A percentile compares a stretch with the other conserved stretches of the same genome.
Conservation (phyloP, 2,888 invertebrate genomes). For the Mesorhabditis spiculigera region DNA sequence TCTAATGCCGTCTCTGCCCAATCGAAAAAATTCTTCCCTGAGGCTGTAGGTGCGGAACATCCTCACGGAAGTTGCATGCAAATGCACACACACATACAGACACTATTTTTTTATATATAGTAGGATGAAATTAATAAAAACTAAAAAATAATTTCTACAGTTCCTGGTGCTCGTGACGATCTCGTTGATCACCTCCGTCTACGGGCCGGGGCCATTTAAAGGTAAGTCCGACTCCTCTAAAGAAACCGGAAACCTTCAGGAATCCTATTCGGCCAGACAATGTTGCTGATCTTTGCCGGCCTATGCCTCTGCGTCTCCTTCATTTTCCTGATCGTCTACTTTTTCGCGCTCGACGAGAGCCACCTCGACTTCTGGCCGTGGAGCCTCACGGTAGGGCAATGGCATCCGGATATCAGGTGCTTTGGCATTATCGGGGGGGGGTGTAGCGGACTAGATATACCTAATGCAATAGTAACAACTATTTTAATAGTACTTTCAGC, state of each 20-base stretch:
- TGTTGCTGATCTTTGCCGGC: conserved; percentile 48
- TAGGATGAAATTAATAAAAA: too few relatives aligned
- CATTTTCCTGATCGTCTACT: conserved; percentile 52
- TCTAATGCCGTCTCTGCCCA: too few relatives aligned
- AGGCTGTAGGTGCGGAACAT: too few relatives aligned
- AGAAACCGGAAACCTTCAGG: conserved; percentile 18
- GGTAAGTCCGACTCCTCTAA: conserved; percentile 14
- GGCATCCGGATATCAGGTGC: too few relatives aligned
- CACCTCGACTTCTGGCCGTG: conserved; percentile 55
- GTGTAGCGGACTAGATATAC: background rate
- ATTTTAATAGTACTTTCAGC: background rate
- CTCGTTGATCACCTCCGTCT: conserved; percentile 49
- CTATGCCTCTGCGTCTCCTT: conserved; percentile 51
- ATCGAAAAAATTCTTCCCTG: too few relatives aligned
- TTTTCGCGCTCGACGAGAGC: conserved; percentile 48
- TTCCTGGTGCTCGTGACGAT: conserved; percentile 45
- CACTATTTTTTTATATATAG: too few relatives aligned
- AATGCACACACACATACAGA: too few relatives aligned
- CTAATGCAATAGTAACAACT: background rate
- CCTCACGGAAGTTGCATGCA: too few relatives aligned
- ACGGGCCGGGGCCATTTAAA: conserved; percentile 56
- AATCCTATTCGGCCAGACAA: conserved; percentile 53
- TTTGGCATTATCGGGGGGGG: too few relatives aligned
- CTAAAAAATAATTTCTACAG: conserved; percentile 16
- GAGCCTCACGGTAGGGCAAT: conserved; percentile 34